A percentile compares a stretch with the other conserved stretches of the same genome.
phyloP scores from a whole-genome alignment of 2,888 invertebrate genomes.

The Exocentrus adspersus region DNA sequence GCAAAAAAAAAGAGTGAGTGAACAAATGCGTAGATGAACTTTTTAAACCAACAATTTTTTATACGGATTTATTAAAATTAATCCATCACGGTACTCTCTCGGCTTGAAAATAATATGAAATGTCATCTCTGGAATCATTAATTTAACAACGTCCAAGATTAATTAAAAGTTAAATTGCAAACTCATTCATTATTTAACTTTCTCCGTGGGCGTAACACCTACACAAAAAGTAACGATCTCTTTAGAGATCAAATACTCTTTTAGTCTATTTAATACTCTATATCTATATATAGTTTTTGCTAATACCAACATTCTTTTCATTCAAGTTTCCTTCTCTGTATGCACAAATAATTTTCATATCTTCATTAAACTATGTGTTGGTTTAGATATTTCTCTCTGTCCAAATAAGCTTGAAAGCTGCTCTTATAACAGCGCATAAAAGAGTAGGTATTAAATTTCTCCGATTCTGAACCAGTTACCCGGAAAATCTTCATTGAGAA shows the following conservation, averaged over 20 bases:
- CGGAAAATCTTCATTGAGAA: conserved; percentile 39
- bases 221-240: not conserved
- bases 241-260: not conserved
- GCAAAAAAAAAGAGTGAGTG: not conserved
- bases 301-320: no score
- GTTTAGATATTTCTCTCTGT: no score
- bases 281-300: no score
- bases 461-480: conserved; percentile 33
- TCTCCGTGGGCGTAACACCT: not conserved
- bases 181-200: not conserved
- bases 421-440: conserved; percentile 28
- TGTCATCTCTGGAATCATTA: not conserved
- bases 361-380: no score
- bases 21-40: not conserved
- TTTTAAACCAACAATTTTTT: not conserved
- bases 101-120: not conserved
- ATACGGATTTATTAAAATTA: not conserved
- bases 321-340: no score
- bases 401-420: no score
- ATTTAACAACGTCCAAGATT: not conserved
- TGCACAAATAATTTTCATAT: no score
- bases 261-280: not conserved
- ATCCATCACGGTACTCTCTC: not conserved
- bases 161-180: conserved; percentile 1
- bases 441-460: conserved; percentile 32